phyloP scores from a whole-genome alignment of 2,797 vertebrate genomes.

The Oophaga sylvatica region DNA sequence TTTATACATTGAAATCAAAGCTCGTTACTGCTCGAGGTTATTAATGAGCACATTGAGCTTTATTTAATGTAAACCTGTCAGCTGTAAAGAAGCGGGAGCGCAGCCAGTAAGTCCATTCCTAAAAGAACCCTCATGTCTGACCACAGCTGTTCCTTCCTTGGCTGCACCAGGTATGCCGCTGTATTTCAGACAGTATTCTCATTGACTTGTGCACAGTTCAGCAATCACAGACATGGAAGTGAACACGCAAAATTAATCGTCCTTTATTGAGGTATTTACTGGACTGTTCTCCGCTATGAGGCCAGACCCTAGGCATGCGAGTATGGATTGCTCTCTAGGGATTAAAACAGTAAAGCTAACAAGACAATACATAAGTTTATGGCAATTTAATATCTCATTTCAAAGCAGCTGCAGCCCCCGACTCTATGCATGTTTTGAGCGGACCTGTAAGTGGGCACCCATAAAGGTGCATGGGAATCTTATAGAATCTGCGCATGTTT shows the following conservation, averaged over 20 bases:
- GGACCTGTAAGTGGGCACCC: too few species aligned
- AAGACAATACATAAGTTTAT: not conserved
- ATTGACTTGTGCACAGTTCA: constrained; percentile 8
- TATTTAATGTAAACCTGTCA: constrained; percentile 3
- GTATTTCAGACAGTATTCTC: constrained; percentile 21
- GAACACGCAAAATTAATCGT: not conserved
- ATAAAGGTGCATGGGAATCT: too few species aligned
- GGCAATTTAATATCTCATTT: not conserved
- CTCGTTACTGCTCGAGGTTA: constrained; percentile 27
- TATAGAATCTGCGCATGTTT: too few species aligned
- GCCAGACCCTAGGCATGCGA: constrained; percentile 22
- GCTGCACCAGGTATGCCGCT: not conserved
- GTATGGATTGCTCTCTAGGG: constrained; percentile 12
- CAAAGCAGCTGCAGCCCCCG: not conserved
- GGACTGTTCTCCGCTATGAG: constrained; percentile 34
- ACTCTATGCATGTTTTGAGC: too few species aligned
- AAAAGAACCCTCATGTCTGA: not conserved
- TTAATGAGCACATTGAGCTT: not conserved
- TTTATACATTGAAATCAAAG: constrained; percentile 52
- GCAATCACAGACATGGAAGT: not conserved
- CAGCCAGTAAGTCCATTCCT: constrained; percentile 1
- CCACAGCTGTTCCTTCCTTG: not conserved
- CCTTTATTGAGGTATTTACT: constrained; percentile 12
- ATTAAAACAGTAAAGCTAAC: not conserved
- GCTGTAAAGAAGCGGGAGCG: fast-evolving